phyloP scores from a whole-genome alignment of 2,888 invertebrate genomes.

The Apeira syringaria region DNA sequence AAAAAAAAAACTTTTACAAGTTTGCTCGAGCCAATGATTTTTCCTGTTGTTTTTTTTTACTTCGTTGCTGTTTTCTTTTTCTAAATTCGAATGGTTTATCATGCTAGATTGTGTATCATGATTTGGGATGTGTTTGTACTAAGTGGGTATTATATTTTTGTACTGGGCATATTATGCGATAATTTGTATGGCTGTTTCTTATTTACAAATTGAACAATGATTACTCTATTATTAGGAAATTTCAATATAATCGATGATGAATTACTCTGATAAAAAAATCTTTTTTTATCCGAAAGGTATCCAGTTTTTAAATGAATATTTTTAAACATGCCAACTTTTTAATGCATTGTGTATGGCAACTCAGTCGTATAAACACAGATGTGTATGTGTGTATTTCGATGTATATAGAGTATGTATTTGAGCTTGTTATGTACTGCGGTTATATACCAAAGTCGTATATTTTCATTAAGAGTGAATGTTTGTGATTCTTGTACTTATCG shows the following conservation, averaged over 20 bases:
- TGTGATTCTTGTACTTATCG: conserved; percentile 75
- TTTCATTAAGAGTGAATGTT: conserved; percentile 46
- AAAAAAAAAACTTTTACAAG: conserved; percentile 32
- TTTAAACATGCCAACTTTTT: no score
- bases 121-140: conserved; percentile 32
- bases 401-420: conserved; percentile 12
- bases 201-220: no score
- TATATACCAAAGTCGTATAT: conserved; percentile 38
- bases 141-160: conserved; percentile 26
- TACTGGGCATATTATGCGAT: no score
- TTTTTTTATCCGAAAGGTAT: no score
- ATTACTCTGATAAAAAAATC: no score
- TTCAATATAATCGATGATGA: no score
- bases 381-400: background rate
- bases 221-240: no score
- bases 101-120: conserved; percentile 57
- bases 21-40: conserved; percentile 53
- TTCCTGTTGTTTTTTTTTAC: conserved; percentile 59
- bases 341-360: no score
- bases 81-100: conserved; percentile 34
- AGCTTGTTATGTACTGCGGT: conserved; percentile 28
- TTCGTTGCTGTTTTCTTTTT: conserved; percentile 39
- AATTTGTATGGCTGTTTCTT: no score
- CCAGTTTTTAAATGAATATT: no score
- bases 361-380: background rate